A percentile compares a stretch with the other conserved stretches of the same genome.
phyloP scores from a whole-genome alignment of 2,888 invertebrate genomes.

The Maniola hyperantus region DNA sequence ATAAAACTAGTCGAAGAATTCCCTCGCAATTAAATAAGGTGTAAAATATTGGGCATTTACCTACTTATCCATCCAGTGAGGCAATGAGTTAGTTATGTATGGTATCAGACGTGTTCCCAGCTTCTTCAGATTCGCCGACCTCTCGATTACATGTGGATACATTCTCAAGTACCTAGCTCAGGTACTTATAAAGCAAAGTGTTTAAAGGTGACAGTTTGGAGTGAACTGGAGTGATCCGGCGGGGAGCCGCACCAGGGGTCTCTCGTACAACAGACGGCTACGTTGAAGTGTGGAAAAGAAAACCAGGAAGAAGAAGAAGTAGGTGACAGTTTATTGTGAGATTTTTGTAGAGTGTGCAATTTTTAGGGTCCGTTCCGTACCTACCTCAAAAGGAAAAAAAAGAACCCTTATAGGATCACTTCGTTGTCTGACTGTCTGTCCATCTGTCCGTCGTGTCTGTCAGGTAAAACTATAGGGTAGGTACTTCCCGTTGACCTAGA shows the following conservation, averaged over 20 bases:
- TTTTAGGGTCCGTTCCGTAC: not conserved
- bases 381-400: not conserved
- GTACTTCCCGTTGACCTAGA: no score
- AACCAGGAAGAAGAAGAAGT: no score
- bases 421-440: no score
- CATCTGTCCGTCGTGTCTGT: no score
- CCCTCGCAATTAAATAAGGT: constrained; percentile 3
- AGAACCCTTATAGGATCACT: no score
- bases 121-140: constrained; percentile 4
- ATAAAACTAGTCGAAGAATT: not conserved
- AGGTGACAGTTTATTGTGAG: no score
- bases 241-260: no score
- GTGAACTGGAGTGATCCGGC: not conserved
- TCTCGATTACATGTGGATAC: not conserved
- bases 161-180: constrained; percentile 3
- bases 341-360: not conserved
- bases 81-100: not conserved
- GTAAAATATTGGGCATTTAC: not conserved
- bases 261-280: no score
- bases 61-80: not conserved
- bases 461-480: no score
- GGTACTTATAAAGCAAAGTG: not conserved
- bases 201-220: not conserved
- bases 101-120: constrained; percentile 4
- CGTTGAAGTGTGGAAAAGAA: no score